Percentiles rank a stretch among this genome's conserved stretches.
These are phyloP conservation scores for Athalia circularis DNA, from an alignment of 2,888 invertebrate genomes.

Conservation along the genomic window DNA sequence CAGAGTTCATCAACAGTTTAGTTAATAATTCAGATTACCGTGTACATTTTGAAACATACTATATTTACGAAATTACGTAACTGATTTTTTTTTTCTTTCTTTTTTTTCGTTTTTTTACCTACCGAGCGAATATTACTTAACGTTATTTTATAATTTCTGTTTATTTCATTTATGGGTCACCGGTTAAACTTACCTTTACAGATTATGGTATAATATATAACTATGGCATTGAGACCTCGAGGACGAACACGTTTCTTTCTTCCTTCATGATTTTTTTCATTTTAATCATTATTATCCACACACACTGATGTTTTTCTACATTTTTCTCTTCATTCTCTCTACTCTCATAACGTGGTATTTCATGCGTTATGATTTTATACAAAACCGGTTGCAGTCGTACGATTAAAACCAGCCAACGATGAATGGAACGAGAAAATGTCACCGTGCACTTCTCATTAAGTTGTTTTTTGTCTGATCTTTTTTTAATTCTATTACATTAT, in stretches of 20 bases:
- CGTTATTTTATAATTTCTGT: constrained; percentile 1
- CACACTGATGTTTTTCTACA: too few species aligned
- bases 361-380: too few species aligned
- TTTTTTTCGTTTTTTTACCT: background rate
- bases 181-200: background rate
- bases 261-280: background rate
- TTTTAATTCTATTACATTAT: background rate
- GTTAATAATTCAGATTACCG: too few species aligned
- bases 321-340: too few species aligned
- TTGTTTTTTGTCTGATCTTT: background rate
- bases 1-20: too few species aligned
- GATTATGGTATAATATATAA: background rate
- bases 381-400: constrained; percentile 6
- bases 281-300: background rate
- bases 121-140: background rate
- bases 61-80: background rate
- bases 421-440: background rate
- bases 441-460: background rate
- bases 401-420: background rate
- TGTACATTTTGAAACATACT: too few species aligned
- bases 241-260: background rate
- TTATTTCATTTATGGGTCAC: constrained; percentile 23
- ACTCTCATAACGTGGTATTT: too few species aligned
- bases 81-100: background rate
- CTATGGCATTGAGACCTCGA: constrained; percentile 21